Evolutionary conservation across 2,113 vertebrate species (phyloP), one percentile per base, ranked within the genome.

Genomic region (Heterotis niloticus): DNA sequence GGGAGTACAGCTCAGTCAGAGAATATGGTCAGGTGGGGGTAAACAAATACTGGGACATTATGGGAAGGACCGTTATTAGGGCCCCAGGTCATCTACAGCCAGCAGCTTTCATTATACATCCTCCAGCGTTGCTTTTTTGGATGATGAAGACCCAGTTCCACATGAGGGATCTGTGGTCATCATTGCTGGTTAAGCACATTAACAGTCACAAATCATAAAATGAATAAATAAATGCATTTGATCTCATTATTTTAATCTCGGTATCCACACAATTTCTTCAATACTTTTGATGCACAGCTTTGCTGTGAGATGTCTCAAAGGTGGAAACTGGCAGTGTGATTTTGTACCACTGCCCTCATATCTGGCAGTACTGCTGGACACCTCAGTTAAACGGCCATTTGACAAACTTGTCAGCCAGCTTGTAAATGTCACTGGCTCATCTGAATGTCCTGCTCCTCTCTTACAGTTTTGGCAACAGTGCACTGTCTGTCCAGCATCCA

Each of bases 371-470:
- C 51, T 54, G 52, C 51, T 57, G 71, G 71, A 74, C 34, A 44
- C 34, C 34, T 44, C 34, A 44, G 34, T 74, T 20, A 74, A 74
- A 57, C 54, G 16, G 23, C 54, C 1, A 14, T 64, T 75, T 75
- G 13, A 64, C 74, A 64, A 26, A 75, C 74, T 59, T 28, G 54
- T 62, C 72, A 29, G 16, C 23, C 24, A 4, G 74, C 74, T 75
- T 10, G 28, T 75, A 11, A 17, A 20, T n/a, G 23, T 24, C 20
- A 23, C 23, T 23, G 20, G 59, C 13, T n/a, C 20, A 75, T 34
- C 57, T 62, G 60, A 62, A 18, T 1, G 10, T 9, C 5, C 29
- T 62, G 26, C 62, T 44, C 20, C 20, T 62, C 24, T 64, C 24
- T 18, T 16, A 29, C 10, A 20, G 11, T 26, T 56, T 57, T 75